A percentile compares a stretch with the other conserved stretches of the same genome.
Conservation (phyloP, 53 echinoderm and acorn worm genomes). For the Mesocentrotus franciscanus region DNA sequence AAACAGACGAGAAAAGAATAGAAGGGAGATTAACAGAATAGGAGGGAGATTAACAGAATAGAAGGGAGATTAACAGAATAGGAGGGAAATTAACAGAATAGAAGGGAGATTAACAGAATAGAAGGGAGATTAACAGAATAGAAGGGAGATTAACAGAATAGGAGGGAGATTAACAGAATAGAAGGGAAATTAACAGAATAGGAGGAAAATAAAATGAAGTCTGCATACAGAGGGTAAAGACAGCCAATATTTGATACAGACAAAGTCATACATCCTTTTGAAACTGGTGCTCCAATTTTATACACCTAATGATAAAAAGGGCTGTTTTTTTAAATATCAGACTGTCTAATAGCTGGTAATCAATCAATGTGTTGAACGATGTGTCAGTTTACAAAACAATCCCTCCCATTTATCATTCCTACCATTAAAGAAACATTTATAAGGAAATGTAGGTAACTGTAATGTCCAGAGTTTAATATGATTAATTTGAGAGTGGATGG, state of each 20-base stretch:
- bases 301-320: background rate
- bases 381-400: background rate
- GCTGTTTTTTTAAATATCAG: background rate
- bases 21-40: too few species aligned
- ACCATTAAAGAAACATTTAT: too few species aligned
- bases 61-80: too few species aligned
- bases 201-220: background rate
- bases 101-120: too few species aligned
- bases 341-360: background rate
- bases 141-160: too few species aligned
- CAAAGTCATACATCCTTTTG: background rate
- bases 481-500: background rate
- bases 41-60: too few species aligned
- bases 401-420: background rate
- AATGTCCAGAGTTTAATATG: background rate
- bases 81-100: too few species aligned
- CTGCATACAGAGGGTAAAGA: too few species aligned
- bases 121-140: too few species aligned
- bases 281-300: background rate
- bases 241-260: background rate
- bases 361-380: background rate
- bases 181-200: too few species aligned
- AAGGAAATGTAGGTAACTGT: too few species aligned
- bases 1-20: background rate
- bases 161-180: too few species aligned